A percentile compares a stretch with the other conserved stretches of the same genome.
phyloP scores from a whole-genome alignment of 64 coral and sea anemone species.

The Anthopleura sola region DNA sequence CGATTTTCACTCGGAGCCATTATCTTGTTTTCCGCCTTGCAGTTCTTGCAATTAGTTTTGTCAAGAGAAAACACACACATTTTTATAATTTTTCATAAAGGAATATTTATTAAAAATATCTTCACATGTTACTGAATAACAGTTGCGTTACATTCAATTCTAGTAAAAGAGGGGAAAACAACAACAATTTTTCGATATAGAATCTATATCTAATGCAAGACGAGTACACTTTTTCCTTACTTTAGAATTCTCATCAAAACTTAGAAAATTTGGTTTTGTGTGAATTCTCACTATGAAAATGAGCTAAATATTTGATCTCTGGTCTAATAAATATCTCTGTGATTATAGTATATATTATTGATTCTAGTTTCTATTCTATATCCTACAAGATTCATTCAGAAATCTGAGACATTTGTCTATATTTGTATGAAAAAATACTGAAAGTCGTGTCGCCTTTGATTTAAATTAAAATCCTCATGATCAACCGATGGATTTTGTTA shows the following conservation, averaged over 20 bases:
- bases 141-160: neutral
- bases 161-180: neutral
- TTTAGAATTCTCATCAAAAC: neutral
- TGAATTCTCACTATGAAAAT: neutral
- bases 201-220: neutral
- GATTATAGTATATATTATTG: neutral
- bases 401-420: neutral
- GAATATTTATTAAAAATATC: slow-evolving; percentile 10
- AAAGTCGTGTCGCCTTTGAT: neutral
- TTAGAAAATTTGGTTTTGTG: neutral
- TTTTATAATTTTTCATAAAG: neutral
- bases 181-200: neutral
- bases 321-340: neutral
- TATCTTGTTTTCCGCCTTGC: too few species aligned
- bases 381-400: neutral
- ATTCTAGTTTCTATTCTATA: neutral
- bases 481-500: neutral
- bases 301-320: neutral
- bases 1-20: neutral
- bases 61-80: neutral
- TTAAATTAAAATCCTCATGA: neutral
- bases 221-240: neutral
- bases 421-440: slow-evolving; percentile 7
- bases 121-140: neutral
- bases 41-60: too few species aligned